Evolutionary conservation across 2,888 invertebrate species (phyloP).

Genomic region (Dysmachus trigonus): DNA sequence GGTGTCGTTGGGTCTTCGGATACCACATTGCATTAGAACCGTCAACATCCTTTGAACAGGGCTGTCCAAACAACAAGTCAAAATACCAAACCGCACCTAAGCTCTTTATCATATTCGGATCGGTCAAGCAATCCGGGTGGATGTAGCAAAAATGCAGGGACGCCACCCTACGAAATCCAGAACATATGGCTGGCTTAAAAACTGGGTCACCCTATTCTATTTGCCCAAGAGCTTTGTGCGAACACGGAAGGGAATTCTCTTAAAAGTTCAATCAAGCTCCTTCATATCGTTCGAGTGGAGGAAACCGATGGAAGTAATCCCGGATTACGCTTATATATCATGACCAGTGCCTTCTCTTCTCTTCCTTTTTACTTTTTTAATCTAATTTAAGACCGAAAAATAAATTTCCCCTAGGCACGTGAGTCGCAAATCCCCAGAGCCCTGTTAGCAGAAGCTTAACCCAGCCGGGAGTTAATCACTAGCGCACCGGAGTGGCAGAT

Average conservation of each 20-base stretch:
- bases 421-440: background rate
- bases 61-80: background rate
- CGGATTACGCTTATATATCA: constrained; percentile 2
- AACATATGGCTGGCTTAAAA: background rate
- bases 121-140: background rate
- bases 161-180: background rate
- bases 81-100: constrained; percentile 3
- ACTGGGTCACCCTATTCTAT: constrained; percentile 6
- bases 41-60: background rate
- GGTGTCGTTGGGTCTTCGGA: background rate
- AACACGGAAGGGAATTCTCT: background rate
- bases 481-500: background rate
- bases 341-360: background rate
- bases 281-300: background rate
- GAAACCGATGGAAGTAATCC: background rate
- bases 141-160: background rate
- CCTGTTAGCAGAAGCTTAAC: background rate
- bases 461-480: background rate
- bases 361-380: background rate
- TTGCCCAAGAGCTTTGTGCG: background rate
- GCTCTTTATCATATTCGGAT: constrained; percentile 18
- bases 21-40: background rate
- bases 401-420: background rate
- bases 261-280: constrained; percentile 10
- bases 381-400: background rate